phyloP scores from a whole-genome alignment of 1,140 invertebrate genomes.

The Drosophila ficusphila region DNA sequence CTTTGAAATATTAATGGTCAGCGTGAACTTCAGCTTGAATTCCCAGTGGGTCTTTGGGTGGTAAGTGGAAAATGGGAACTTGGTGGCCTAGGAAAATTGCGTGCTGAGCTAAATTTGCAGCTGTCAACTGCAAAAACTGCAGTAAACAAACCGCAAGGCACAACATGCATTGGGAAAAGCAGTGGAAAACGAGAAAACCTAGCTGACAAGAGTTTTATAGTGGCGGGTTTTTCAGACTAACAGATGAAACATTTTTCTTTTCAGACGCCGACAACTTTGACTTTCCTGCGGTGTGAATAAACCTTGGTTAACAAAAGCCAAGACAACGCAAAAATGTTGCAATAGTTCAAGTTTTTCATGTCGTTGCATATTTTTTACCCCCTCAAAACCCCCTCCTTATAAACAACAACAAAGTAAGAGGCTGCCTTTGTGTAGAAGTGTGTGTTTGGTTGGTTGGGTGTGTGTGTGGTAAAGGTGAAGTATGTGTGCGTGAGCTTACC shows the following conservation, averaged over 20 bases:
- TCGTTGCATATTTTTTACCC: slow-evolving; percentile 65
- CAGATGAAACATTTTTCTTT: slow-evolving; percentile 48
- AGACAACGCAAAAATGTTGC: slow-evolving; percentile 65
- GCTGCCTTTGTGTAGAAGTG: slow-evolving; percentile 29
- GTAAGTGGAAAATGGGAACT: slow-evolving; percentile 8
- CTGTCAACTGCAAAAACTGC: slow-evolving; percentile 44
- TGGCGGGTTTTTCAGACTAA: slow-evolving; percentile 22
- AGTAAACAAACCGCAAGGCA: slow-evolving; percentile 42
- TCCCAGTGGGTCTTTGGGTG: background rate
- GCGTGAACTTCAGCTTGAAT: slow-evolving; percentile 28
- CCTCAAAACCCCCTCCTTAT: background rate
- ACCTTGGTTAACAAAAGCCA: slow-evolving; percentile 54
- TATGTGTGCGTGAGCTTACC: slow-evolving; percentile 60
- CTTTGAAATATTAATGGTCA: slow-evolving; percentile 64
- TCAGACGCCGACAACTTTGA: slow-evolving; percentile 52
- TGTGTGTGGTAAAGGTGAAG: slow-evolving; percentile 19
- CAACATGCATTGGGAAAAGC: slow-evolving; percentile 24
- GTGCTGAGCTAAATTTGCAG: slow-evolving; percentile 45
- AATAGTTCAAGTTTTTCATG: slow-evolving; percentile 80
- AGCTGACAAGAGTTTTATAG: slow-evolving; percentile 11
- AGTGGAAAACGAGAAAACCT: slow-evolving; percentile 24
- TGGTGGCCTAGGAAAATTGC: slow-evolving; percentile 31
- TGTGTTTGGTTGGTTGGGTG: slow-evolving; percentile 9
- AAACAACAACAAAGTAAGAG: slow-evolving; percentile 49
- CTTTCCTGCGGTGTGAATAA: slow-evolving; percentile 75